Conservation (phyloP, 2,113 vertebrate genomes). For the Accipiter virgatus region DNA sequence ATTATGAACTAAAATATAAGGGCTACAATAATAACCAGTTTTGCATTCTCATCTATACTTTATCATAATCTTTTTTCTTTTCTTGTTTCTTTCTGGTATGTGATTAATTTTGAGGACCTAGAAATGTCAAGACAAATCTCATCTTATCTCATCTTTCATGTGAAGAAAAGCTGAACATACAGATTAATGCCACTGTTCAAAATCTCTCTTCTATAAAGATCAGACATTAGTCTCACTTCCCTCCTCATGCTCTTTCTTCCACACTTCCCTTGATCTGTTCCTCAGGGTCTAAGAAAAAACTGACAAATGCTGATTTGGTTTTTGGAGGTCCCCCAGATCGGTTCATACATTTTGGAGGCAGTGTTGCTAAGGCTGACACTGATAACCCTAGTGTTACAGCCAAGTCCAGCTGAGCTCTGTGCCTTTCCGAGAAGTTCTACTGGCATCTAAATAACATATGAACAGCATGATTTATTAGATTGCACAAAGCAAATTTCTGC, state of each 20-base stretch:
- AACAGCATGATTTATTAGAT: background rate
- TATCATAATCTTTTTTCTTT: background rate
- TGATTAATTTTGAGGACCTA: background rate
- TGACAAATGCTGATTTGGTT: background rate
- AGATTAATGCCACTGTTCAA: background rate
- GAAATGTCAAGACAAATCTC: background rate
- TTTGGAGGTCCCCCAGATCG: background rate
- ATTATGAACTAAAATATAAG: background rate
- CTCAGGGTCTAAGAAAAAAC: background rate
- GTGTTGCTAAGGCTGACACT: background rate
- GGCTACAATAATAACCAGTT: background rate
- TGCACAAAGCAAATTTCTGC: background rate
- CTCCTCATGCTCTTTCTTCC: background rate
- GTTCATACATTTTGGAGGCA: background rate
- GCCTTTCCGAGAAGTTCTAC: background rate
- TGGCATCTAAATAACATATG: background rate
- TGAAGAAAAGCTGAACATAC: background rate
- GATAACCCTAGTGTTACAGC: background rate
- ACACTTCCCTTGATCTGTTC: background rate
- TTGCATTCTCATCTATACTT: background rate
- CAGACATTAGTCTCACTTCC: background rate
- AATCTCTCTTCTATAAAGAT: background rate
- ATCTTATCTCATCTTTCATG: background rate
- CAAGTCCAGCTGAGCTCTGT: background rate
- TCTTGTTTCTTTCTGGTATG: background rate